These are phyloP conservation scores for Muntiacus muntjak DNA, from an alignment of 2,113 vertebrate genomes.

Conservation along the genomic window DNA sequence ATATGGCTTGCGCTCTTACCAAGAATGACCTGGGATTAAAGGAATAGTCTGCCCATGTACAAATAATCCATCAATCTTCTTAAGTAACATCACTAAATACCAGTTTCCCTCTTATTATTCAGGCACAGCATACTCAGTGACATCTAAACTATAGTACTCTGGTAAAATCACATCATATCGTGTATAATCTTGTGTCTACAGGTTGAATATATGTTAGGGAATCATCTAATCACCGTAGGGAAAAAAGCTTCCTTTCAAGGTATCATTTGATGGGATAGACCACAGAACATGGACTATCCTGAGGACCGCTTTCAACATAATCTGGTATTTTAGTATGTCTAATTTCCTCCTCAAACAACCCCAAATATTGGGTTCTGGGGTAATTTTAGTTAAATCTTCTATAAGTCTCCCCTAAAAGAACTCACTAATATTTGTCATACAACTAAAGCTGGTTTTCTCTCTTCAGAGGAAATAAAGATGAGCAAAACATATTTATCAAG, in stretches of 20 bases:
- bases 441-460: background rate
- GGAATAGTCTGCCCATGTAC: background rate
- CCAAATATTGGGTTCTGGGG: background rate
- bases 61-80: background rate
- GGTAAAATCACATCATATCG: background rate
- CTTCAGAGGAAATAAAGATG: background rate
- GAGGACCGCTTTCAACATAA: background rate
- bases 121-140: background rate
- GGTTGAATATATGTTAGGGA: background rate
- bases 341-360: background rate
- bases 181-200: background rate
- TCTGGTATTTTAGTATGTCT: background rate
- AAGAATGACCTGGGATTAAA: background rate
- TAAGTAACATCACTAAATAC: background rate
- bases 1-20: background rate
- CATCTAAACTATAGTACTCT: background rate
- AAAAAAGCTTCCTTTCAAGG: background rate
- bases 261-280: background rate
- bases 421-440: background rate
- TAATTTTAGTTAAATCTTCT: background rate
- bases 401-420: background rate
- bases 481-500: background rate
- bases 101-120: background rate
- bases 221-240: background rate
- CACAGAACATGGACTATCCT: background rate